Conservation (phyloP, 2,888 invertebrate species). For the Eupelmus urozonus region DNA sequence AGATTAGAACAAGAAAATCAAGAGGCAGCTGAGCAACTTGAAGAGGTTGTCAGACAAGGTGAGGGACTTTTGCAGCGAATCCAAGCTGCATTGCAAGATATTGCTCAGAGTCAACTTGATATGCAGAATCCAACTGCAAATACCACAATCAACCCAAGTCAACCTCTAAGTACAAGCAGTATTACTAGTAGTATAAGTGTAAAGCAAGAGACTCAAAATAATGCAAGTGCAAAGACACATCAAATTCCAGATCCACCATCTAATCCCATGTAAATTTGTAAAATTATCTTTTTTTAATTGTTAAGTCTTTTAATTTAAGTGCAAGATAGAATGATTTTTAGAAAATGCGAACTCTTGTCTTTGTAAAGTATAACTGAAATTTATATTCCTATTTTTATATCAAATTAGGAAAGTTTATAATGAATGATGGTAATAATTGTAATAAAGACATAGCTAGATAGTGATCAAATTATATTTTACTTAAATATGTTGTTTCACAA, state of each 20-base stretch:
- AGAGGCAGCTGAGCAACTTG: conserved; percentile 91
- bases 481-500: too few species aligned
- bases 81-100: conserved; percentile 93
- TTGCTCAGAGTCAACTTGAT: conserved; percentile 93
- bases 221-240: conserved; percentile 66
- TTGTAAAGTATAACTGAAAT: too few species aligned
- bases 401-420: too few species aligned
- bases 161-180: conserved; percentile 63
- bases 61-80: conserved; percentile 92
- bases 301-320: conserved; percentile 11
- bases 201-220: conserved; percentile 69
- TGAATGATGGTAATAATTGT: too few species aligned
- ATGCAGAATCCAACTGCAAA: conserved; percentile 86
- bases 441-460: too few species aligned
- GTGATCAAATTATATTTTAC: too few species aligned
- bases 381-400: too few species aligned
- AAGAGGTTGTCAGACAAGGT: conserved; percentile 90
- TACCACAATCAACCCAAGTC: conserved; percentile 73
- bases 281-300: conserved; percentile 3
- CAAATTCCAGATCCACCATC: conserved; percentile 69
- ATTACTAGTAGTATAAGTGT: conserved; percentile 60
- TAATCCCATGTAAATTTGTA: conserved; percentile 65
- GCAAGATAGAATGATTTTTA: too few species aligned
- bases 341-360: too few species aligned
- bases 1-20: conserved; percentile 94